These are phyloP conservation scores for Tethya wilhelma DNA, from an alignment of 37 sponge, comb jelly and placozoan species.

Conservation along the genomic window DNA sequence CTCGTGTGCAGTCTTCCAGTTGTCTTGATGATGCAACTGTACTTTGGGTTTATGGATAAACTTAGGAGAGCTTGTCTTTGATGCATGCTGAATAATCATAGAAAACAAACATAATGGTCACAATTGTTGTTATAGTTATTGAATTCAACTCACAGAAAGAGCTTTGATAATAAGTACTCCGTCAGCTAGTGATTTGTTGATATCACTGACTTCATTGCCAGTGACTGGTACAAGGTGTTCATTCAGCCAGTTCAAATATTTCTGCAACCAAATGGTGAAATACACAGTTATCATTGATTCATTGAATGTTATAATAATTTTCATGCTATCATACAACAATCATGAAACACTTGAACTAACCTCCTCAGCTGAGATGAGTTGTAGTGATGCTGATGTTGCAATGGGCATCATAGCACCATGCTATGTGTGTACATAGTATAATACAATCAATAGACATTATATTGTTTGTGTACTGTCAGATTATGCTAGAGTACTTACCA, in stretches of 20 bases:
- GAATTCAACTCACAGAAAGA: slow-evolving; percentile 52
- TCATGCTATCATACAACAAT: too few species aligned
- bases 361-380: slow-evolving; percentile 25
- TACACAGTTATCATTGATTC: neutral
- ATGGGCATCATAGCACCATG: slow-evolving; percentile 23
- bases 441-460: neutral
- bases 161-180: slow-evolving; percentile 61
- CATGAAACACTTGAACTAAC: slow-evolving; percentile 9
- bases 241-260: slow-evolving; percentile 75
- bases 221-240: slow-evolving; percentile 25
- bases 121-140: neutral
- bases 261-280: slow-evolving; percentile 3
- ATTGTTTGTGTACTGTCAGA: neutral
- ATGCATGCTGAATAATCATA: slow-evolving; percentile 42
- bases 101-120: neutral
- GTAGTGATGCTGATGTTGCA: slow-evolving; percentile 32
- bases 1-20: slow-evolving; percentile 75
- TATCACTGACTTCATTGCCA: slow-evolving; percentile 25
- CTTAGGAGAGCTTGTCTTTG: slow-evolving; percentile 49
- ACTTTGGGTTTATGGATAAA: slow-evolving; percentile 54
- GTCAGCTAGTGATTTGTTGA: slow-evolving; percentile 48
- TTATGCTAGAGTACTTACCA: slow-evolving; percentile 1
- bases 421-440: neutral
- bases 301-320: neutral
- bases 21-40: slow-evolving; percentile 65